A percentile compares a stretch with the other conserved stretches of the same genome.
phyloP scores from a whole-genome alignment of 2,113 vertebrate genomes.

The Oostethus manadensis region DNA sequence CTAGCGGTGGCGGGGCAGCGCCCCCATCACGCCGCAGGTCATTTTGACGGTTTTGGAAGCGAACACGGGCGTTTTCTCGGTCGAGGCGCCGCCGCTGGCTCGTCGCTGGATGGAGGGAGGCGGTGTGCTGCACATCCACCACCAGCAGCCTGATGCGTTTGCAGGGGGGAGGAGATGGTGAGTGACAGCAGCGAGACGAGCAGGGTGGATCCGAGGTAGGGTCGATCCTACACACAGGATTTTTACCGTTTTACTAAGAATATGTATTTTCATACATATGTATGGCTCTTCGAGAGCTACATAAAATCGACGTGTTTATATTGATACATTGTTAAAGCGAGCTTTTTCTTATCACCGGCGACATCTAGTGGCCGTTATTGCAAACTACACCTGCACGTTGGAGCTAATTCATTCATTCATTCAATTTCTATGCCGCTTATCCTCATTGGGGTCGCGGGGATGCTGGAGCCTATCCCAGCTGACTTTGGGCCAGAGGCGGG shows the following conservation, averaged over 20 bases:
- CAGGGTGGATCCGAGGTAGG: background rate
- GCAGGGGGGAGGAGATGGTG: constrained; percentile 4
- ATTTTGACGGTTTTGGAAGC: constrained; percentile 13
- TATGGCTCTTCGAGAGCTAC: too few relatives aligned
- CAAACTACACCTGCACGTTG: background rate
- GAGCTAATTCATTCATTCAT: background rate
- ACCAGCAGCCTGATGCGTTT: constrained; percentile 1
- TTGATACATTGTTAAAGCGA: too few relatives aligned
- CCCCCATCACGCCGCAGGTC: constrained; percentile 39
- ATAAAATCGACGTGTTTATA: too few relatives aligned
- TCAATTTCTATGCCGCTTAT: too few relatives aligned
- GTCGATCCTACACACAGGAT: too few relatives aligned
- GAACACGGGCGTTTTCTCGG: background rate
- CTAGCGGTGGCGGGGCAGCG: constrained; percentile 42
- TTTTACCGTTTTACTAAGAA: too few relatives aligned
- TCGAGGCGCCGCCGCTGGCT: background rate
- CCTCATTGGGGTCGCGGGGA: too few relatives aligned
- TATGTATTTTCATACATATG: too few relatives aligned
- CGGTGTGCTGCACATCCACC: background rate
- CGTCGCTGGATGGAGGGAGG: constrained; percentile 2
- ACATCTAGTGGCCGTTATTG: constrained; percentile 39
- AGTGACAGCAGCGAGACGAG: constrained; percentile 3
- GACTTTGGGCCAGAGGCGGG: too few relatives aligned
- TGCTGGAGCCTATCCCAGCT: too few relatives aligned
- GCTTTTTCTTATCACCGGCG: constrained; percentile 14